Percentiles rank a stretch among this genome's conserved stretches.
Evolutionary conservation across 2,888 invertebrate genomes (phyloP).

Genomic region (Automeris io): DNA sequence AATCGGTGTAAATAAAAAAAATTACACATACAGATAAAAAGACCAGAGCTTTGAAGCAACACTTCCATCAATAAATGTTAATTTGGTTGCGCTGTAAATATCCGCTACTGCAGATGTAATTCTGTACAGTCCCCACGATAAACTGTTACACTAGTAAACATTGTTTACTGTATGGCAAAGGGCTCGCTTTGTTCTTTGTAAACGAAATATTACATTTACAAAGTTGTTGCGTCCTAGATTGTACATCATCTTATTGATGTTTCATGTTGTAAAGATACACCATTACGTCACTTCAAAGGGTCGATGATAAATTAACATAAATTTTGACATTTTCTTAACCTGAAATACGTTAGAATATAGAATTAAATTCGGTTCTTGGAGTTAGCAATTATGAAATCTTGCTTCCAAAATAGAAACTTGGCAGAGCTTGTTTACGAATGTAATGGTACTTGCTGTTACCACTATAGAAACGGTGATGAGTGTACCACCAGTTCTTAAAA

Average conservation of each 20-base stretch:
- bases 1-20: not conserved
- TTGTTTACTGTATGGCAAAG: constrained; percentile 4
- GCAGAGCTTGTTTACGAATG: no score
- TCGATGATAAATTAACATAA: not conserved
- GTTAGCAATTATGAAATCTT: no score
- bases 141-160: not conserved
- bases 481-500: no score
- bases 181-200: constrained; percentile 5
- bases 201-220: constrained; percentile 3
- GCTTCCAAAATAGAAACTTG: no score
- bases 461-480: no score
- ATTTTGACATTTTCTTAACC: not conserved
- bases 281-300: not conserved
- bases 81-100: no score
- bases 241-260: constrained; percentile 1
- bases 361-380: no score
- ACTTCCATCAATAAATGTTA: not conserved
- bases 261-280: not conserved
- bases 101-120: not conserved
- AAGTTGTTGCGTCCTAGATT: not conserved
- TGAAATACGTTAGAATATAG: no score
- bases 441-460: no score
- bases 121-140: not conserved
- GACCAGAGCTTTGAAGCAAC: not conserved
- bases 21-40: not conserved